These are phyloP conservation scores for Drosophila anomalata DNA, from an alignment of 2,888 invertebrate species.

Conservation along the genomic window DNA sequence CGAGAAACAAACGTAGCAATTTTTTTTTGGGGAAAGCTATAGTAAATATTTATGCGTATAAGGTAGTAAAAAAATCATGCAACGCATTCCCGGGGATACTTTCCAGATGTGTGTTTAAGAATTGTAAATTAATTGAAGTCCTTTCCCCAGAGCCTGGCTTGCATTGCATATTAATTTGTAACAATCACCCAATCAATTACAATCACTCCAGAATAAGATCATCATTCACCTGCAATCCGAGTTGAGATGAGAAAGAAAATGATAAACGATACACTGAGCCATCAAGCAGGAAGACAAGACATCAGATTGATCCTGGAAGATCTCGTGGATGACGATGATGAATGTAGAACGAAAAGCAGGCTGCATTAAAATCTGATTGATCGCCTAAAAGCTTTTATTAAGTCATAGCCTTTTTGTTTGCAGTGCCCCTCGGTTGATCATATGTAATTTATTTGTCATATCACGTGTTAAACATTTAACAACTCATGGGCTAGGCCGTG, in stretches of 20 bases:
- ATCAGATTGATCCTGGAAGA: constrained; percentile 30
- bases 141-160: not conserved
- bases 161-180: not conserved
- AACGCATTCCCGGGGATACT: not conserved
- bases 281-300: constrained; percentile 8
- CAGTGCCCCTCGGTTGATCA: constrained; percentile 67
- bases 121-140: not conserved
- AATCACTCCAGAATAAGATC: constrained; percentile 31
- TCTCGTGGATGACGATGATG: constrained; percentile 49
- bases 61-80: constrained; percentile 2
- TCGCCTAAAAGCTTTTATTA: constrained; percentile 76
- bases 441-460: constrained; percentile 84
- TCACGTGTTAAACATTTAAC: constrained; percentile 83
- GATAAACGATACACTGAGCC: constrained; percentile 27
- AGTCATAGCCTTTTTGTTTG: constrained; percentile 63
- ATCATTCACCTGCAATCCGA: constrained; percentile 26
- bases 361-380: constrained; percentile 70
- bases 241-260: constrained; percentile 6
- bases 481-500: constrained; percentile 72
- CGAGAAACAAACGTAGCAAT: constrained; percentile 29
- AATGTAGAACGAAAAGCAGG: constrained; percentile 63
- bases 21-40: constrained; percentile 11
- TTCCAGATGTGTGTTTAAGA: not conserved
- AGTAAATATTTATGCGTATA: constrained; percentile 24
- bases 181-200: constrained; percentile 25